Evolutionary conservation across 2,797 vertebrate species (phyloP).

Genomic region (Notolepis coatsorum): DNA sequence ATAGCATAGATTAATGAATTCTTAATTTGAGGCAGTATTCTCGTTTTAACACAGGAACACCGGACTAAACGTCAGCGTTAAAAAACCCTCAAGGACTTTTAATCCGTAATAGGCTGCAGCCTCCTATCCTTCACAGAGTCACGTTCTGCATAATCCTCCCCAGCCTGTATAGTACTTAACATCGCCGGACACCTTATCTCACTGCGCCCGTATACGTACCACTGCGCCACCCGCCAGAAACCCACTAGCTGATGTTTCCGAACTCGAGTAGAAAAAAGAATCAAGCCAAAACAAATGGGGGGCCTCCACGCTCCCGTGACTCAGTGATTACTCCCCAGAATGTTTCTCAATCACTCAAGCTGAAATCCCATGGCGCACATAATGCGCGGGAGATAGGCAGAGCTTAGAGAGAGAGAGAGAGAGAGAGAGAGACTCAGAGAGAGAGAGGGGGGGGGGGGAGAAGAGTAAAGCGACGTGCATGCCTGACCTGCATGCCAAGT

Average conservation of each 20-base stretch:
- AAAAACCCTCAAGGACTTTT: slow-evolving; percentile 11
- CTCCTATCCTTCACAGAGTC: slow-evolving; percentile 10
- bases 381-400: slow-evolving; percentile 25
- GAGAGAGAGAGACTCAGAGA: background rate
- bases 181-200: slow-evolving; percentile 31
- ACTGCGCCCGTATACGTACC: slow-evolving; percentile 2
- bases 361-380: slow-evolving; percentile 46
- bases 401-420: slow-evolving; percentile 12
- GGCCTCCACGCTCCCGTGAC: slow-evolving; percentile 55
- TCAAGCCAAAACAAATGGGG: slow-evolving; percentile 45
- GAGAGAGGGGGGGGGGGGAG: slow-evolving; percentile 16
- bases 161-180: background rate
- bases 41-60: slow-evolving; percentile 41
- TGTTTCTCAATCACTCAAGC: slow-evolving; percentile 62
- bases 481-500: slow-evolving; percentile 79
- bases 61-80: slow-evolving; percentile 41
- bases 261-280: too few species aligned
- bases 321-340: slow-evolving; percentile 57
- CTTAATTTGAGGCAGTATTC: too few species aligned
- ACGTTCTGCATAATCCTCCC: slow-evolving; percentile 18
- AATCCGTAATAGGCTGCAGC: slow-evolving; percentile 19
- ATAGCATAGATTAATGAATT: too few species aligned
- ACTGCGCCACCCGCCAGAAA: slow-evolving; percentile 34
- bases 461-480: slow-evolving; percentile 48
- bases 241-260: slow-evolving; percentile 48